Evolutionary conservation across 1,140 invertebrate genomes (phyloP).

Genomic region (Drosophila lacertosa): DNA sequence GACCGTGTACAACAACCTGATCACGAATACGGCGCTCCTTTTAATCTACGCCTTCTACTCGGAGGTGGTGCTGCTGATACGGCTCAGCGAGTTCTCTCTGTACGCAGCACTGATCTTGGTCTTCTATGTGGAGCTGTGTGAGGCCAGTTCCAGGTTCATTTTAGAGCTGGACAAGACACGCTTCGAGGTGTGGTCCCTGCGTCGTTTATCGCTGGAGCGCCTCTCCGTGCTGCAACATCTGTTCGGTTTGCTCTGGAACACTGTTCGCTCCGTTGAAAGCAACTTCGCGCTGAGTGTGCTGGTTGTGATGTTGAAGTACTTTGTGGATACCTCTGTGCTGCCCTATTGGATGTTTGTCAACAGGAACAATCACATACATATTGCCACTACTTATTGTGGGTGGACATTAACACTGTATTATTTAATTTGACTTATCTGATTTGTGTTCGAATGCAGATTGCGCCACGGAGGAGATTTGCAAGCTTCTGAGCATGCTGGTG

Average conservation of each 20-base stretch:
- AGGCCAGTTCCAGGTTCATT: slow-evolving; percentile 17
- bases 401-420: background rate
- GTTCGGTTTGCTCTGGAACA: slow-evolving; percentile 45
- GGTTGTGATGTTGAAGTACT: slow-evolving; percentile 34
- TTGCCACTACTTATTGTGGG: slow-evolving; percentile 20
- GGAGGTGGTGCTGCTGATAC: slow-evolving; percentile 42
- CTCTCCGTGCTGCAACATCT: slow-evolving; percentile 30
- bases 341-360: slow-evolving; percentile 59
- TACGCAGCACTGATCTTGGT: slow-evolving; percentile 33
- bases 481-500: slow-evolving; percentile 45
- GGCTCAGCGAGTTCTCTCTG: slow-evolving; percentile 45
- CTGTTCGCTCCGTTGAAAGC: slow-evolving; percentile 36
- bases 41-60: slow-evolving; percentile 43
- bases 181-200: slow-evolving; percentile 29
- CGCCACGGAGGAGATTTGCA: slow-evolving; percentile 32
- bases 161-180: slow-evolving; percentile 21
- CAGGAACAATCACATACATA: background rate
- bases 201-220: slow-evolving; percentile 16
- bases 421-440: background rate
- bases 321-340: slow-evolving; percentile 40
- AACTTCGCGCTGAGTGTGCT: slow-evolving; percentile 52
- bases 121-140: slow-evolving; percentile 48
- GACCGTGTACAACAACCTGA: background rate
- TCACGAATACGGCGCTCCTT: background rate
- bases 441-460: slow-evolving; percentile 44